phyloP scores from a whole-genome alignment of 2,888 invertebrate genomes.

The Escarpia spicata region DNA sequence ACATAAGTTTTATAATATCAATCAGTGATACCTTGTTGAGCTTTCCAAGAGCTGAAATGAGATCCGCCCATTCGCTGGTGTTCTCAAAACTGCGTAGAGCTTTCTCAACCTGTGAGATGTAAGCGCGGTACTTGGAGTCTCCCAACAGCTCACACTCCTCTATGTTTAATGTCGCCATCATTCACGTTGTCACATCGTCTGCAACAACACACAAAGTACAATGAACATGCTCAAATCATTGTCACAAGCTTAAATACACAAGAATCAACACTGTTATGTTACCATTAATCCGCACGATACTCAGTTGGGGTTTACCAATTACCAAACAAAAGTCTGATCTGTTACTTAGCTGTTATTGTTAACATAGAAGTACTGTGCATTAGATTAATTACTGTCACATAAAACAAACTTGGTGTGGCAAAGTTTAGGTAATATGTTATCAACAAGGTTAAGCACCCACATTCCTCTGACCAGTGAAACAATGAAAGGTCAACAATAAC shows the following conservation, averaged over 20 bases:
- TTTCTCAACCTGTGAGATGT: slow-evolving; percentile 73
- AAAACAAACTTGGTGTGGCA: background rate
- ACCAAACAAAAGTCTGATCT: too few species aligned
- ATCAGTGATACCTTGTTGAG: slow-evolving; percentile 79
- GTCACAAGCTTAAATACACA: too few species aligned
- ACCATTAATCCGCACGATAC: too few species aligned
- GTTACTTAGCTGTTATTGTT: too few species aligned
- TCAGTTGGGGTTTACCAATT: too few species aligned
- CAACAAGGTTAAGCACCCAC: background rate
- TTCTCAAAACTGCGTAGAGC: slow-evolving; percentile 90
- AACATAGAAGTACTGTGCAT: background rate
- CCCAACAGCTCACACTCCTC: slow-evolving; percentile 85
- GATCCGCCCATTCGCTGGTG: slow-evolving; percentile 94
- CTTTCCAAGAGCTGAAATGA: slow-evolving; percentile 88
- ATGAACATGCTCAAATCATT: background rate
- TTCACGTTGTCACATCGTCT: slow-evolving; percentile 17
- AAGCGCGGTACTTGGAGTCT: slow-evolving; percentile 81
- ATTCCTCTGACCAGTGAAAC: background rate
- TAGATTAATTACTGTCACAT: background rate
- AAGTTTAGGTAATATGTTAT: background rate
- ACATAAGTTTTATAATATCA: background rate
- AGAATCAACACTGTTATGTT: too few species aligned
- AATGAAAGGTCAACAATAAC: background rate
- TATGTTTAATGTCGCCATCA: slow-evolving; percentile 68
- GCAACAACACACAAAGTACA: background rate